Evolutionary conservation across 2,113 vertebrate species (phyloP).

Genomic region (Lasiurus cinereus): DNA sequence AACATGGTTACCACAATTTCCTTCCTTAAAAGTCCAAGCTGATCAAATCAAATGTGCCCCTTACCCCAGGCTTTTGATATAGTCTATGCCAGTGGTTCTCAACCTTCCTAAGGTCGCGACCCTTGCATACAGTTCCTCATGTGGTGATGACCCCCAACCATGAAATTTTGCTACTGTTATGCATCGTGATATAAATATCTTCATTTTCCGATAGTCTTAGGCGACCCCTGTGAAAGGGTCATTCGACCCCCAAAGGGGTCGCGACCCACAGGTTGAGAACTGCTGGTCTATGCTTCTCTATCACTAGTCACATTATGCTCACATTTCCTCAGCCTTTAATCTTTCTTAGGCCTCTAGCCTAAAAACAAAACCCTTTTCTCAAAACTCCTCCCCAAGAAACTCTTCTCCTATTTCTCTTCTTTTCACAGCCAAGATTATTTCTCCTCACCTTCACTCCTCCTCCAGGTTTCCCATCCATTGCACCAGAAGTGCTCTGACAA

Average conservation of each 20-base stretch:
- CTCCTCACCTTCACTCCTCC: not conserved
- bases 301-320: not conserved
- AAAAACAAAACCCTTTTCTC: not conserved
- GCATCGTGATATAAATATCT: no score
- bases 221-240: no score
- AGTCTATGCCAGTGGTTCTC: not conserved
- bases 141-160: no score
- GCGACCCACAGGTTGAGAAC: no score
- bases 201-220: no score
- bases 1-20: not conserved
- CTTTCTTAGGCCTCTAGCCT: not conserved
- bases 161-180: no score
- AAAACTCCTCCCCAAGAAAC: not conserved
- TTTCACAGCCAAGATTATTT: not conserved
- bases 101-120: no score
- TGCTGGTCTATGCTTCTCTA: not conserved
- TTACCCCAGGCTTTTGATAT: not conserved
- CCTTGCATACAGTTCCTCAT: no score
- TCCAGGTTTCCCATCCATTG: not conserved
- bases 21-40: not conserved
- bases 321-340: not conserved
- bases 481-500: not conserved
- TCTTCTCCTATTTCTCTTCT: not conserved
- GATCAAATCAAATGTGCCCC: not conserved
- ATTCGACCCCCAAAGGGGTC: no score